These are phyloP conservation scores for Periphyllus acericola DNA, from an alignment of 2,888 invertebrate species.

Conservation along the genomic window DNA sequence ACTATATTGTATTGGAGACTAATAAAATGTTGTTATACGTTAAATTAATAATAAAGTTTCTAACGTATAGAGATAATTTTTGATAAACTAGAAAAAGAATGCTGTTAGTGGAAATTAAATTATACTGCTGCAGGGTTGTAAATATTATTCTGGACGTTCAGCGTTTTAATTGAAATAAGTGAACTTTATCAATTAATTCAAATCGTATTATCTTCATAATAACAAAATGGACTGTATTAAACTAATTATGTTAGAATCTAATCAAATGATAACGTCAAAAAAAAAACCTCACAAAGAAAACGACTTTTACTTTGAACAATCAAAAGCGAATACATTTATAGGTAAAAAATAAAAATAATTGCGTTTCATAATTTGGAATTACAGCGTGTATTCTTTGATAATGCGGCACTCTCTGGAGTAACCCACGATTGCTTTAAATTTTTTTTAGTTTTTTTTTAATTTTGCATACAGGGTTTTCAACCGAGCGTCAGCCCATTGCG, in stretches of 20 bases:
- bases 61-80: background rate
- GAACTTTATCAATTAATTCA: background rate
- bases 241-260: background rate
- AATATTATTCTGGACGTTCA: background rate
- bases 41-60: background rate
- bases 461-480: too few species aligned
- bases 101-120: constrained; percentile 1
- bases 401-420: too few species aligned
- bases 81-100: background rate
- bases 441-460: too few species aligned
- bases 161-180: background rate
- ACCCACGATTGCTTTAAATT: too few species aligned
- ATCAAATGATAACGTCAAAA: background rate
- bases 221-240: background rate
- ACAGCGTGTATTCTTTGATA: too few species aligned
- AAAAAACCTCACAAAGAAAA: background rate
- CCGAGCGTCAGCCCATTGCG: too few species aligned
- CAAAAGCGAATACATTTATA: too few species aligned
- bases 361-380: too few species aligned
- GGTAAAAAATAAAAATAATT: too few species aligned
- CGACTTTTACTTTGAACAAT: background rate
- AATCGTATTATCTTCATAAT: background rate
- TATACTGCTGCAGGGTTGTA: background rate
- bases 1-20: background rate
- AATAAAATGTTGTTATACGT: background rate